A percentile compares a stretch with the other conserved stretches of the same genome.
Conservation (phyloP, 37 sponge, comb jelly and placozoan species). For the Diacarnus erythraeanus region DNA sequence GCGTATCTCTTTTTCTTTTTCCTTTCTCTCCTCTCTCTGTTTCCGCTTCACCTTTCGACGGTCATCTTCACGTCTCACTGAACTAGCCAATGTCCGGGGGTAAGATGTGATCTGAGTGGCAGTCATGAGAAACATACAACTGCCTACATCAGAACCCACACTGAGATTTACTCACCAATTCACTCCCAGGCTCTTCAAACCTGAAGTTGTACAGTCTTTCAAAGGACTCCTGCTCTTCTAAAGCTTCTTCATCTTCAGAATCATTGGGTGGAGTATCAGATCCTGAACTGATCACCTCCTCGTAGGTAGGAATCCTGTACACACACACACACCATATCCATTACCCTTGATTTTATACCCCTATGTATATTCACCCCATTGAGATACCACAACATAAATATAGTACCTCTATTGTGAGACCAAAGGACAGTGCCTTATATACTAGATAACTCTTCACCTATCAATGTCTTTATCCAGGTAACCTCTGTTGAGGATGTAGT, state of each 20-base stretch:
- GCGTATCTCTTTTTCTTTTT: conserved; percentile 76
- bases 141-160: not conserved
- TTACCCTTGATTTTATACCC: not conserved
- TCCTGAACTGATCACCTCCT: conserved; percentile 41
- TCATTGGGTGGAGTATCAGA: conserved; percentile 1
- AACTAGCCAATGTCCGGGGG: conserved; percentile 71
- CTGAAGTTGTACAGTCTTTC: conserved; percentile 93
- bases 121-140: not conserved
- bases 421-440: not conserved
- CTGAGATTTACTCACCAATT: conserved; percentile 21
- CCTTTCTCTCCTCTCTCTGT: conserved; percentile 66
- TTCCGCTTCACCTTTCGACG: conserved; percentile 81
- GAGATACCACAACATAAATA: not conserved
- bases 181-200: conserved; percentile 79
- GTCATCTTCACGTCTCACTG: conserved; percentile 78
- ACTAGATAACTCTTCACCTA: conserved; percentile 52
- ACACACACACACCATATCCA: not conserved
- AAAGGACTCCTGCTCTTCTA: conserved; percentile 88
- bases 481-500: conserved; percentile 88
- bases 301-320: conserved; percentile 60
- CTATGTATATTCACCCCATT: not conserved
- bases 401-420: not conserved
- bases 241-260: conserved; percentile 76
- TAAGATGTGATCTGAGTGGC: conserved; percentile 64
- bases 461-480: conserved; percentile 65